phyloP scores from a whole-genome alignment of 2,888 invertebrate species.

The Drosophila mimetica region DNA sequence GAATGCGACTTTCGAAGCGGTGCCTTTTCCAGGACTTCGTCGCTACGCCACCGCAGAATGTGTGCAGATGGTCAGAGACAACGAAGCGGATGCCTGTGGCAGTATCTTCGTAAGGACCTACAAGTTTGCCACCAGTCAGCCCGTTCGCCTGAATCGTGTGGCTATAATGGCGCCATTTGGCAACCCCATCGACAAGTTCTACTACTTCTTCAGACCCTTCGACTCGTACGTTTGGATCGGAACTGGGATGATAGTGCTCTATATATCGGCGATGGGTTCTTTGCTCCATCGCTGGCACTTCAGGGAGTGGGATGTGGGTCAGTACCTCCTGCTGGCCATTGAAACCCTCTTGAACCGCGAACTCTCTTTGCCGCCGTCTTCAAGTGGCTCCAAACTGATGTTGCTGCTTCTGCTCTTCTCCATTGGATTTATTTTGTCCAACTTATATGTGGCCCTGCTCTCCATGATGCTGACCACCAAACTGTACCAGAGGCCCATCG shows the following conservation, averaged over 20 bases:
- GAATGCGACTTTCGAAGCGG: conserved; percentile 27
- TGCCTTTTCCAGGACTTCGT: conserved; percentile 8
- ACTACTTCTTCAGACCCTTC: conserved; percentile 56
- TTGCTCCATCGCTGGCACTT: conserved; percentile 27
- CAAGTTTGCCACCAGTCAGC: conserved; percentile 27
- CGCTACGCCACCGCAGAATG: conserved; percentile 29
- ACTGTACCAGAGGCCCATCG: conserved; percentile 52
- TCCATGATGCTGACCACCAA: conserved; percentile 59
- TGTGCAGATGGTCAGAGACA: conserved; percentile 2
- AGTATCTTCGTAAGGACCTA: conserved; percentile 37
- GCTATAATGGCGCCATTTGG: conserved; percentile 40
- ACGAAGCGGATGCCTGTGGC: conserved; percentile 35
- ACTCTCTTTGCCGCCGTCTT: conserved; percentile 13
- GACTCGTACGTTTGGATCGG: conserved; percentile 25
- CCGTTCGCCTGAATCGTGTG: conserved; percentile 38
- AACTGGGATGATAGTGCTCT: conserved; percentile 10
- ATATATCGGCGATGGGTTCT: conserved; percentile 27
- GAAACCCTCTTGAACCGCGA: conserved; percentile 34
- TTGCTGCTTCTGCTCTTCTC: conserved; percentile 30
- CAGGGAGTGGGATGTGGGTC: conserved; percentile 34
- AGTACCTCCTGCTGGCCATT: conserved; percentile 48
- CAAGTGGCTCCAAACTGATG: background rate
- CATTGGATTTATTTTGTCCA: conserved; percentile 27
- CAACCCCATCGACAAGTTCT: conserved; percentile 48
- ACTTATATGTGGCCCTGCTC: conserved; percentile 50